Percentiles rank a stretch among this genome's conserved stretches.
Evolutionary conservation across 2,113 vertebrate species (phyloP).

Genomic region (Seriola dumerili): DNA sequence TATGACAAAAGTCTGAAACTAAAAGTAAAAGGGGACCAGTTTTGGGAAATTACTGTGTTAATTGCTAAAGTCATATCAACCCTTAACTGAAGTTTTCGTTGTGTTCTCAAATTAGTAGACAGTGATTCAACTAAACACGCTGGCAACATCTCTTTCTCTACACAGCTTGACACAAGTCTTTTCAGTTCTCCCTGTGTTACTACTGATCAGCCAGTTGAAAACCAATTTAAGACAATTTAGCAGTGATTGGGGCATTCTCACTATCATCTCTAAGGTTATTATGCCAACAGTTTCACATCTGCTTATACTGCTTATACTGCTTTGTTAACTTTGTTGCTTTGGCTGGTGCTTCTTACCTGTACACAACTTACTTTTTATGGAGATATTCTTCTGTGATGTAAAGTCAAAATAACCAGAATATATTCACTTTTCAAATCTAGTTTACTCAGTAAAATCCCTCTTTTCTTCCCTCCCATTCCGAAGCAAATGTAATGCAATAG

Average conservation of each 20-base stretch:
- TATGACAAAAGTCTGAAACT: background rate
- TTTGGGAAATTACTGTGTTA: background rate
- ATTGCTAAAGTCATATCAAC: background rate
- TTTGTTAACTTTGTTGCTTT: background rate
- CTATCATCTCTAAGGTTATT: slow-evolving; percentile 16
- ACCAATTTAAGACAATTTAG: slow-evolving; percentile 41
- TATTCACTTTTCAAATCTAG: background rate
- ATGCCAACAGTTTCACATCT: slow-evolving; percentile 22
- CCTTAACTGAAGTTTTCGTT: background rate
- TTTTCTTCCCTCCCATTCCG: background rate
- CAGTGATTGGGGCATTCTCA: slow-evolving; percentile 10
- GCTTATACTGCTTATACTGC: background rate
- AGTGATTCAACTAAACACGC: background rate
- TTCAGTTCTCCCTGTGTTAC: background rate
- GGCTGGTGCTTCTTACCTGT: background rate
- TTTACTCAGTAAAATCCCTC: background rate
- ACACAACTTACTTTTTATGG: background rate
- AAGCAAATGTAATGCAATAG: too few species aligned
- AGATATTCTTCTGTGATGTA: background rate
- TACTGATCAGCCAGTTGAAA: slow-evolving; percentile 24
- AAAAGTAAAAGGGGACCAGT: background rate
- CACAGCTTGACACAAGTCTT: background rate
- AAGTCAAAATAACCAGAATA: background rate
- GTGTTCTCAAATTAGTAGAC: background rate
- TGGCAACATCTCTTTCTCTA: slow-evolving; percentile 1